Conservation (phyloP, 2,888 invertebrate genomes). For the Apantesis nais region DNA sequence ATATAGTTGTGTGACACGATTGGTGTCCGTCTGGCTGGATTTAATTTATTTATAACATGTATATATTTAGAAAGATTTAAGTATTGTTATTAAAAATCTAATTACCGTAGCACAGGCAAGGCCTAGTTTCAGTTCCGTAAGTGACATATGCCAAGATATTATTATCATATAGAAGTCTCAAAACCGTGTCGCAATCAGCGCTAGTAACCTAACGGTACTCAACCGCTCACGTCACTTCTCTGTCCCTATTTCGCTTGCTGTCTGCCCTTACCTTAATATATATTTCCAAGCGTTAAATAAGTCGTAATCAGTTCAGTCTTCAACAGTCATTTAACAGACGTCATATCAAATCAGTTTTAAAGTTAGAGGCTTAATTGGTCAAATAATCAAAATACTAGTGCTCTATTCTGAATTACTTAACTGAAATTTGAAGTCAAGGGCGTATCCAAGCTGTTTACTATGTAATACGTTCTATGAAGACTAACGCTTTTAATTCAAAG, state of each 20-base stretch:
- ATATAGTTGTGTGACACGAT: no score
- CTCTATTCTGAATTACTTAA: neutral
- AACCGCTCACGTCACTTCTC: neutral
- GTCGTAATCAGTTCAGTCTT: neutral
- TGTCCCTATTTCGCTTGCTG: neutral
- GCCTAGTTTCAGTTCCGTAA: no score
- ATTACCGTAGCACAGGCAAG: no score
- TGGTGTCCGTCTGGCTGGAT: no score
- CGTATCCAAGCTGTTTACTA: neutral
- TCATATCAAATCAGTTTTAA: neutral
- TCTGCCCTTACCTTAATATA: neutral
- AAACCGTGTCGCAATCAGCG: no score
- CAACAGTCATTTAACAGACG: neutral
- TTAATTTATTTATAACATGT: no score
- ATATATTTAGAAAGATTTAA: no score
- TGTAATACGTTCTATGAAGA: neutral
- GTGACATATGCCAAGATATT: no score
- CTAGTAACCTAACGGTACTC: neutral
- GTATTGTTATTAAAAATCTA: no score
- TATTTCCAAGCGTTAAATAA: neutral
- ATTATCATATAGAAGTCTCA: no score
- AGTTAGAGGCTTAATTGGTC: neutral
- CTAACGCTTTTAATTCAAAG: neutral
- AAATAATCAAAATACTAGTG: neutral
- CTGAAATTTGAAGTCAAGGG: neutral